These are phyloP conservation scores for Drosophila busckii DNA, from an alignment of 1,140 invertebrate genomes.

Conservation along the genomic window DNA sequence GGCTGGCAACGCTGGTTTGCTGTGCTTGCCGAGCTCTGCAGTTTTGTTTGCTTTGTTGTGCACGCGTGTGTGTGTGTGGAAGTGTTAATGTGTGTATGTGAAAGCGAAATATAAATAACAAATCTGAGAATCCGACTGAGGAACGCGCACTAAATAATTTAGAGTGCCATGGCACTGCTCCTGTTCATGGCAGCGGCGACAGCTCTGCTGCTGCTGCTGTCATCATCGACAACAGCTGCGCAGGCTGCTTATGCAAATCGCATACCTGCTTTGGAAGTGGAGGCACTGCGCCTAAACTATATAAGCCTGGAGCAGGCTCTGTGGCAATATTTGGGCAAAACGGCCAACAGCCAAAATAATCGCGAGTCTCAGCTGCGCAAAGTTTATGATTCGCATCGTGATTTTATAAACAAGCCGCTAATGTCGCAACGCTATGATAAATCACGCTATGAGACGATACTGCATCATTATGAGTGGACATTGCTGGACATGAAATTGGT, in stretches of 20 bases:
- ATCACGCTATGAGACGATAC: slow-evolving; percentile 47
- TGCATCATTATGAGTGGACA: slow-evolving; percentile 71
- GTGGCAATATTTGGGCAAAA: slow-evolving; percentile 62
- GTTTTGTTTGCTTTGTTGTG: neutral
- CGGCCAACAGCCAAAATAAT: slow-evolving; percentile 52
- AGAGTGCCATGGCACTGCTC: neutral
- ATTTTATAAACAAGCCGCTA: slow-evolving; percentile 41
- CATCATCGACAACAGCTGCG: neutral
- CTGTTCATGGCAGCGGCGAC: slow-evolving; percentile 6
- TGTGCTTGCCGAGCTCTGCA: too few relatives aligned
- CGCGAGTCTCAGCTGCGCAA: slow-evolving; percentile 58
- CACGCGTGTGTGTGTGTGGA: neutral
- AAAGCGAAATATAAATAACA: too few relatives aligned
- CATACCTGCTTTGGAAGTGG: slow-evolving; percentile 72
- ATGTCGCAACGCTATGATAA: slow-evolving; percentile 41
- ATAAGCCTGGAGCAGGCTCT: slow-evolving; percentile 70
- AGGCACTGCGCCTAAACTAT: slow-evolving; percentile 81
- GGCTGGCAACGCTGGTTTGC: slow-evolving; percentile 17
- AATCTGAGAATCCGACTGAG: too few relatives aligned
- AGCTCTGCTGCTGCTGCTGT: slow-evolving; percentile 3
- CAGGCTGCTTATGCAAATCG: slow-evolving; percentile 13
- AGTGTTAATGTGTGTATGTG: slow-evolving; percentile 5
- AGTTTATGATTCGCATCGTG: slow-evolving; percentile 57
- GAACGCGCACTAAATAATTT: too few relatives aligned
- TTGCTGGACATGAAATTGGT: slow-evolving; percentile 58